Conservation (phyloP, 2,888 invertebrate genomes). For the Neuroscelio doddi region DNA sequence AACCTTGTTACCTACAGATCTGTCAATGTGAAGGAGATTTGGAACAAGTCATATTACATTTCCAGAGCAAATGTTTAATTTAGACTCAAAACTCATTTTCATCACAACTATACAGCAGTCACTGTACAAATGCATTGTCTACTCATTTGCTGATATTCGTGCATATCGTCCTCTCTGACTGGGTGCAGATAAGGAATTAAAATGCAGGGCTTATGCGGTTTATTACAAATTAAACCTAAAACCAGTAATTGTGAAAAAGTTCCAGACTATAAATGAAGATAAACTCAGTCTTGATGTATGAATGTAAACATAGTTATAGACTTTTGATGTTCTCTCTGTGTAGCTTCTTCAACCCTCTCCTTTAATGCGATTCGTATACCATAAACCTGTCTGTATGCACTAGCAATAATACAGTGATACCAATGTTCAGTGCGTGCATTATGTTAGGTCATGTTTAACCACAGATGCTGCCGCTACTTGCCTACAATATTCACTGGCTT, state of each 20-base stretch:
- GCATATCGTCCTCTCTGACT: slow-evolving; percentile 48
- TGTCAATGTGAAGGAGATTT: slow-evolving; percentile 32
- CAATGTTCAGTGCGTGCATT: slow-evolving; percentile 59
- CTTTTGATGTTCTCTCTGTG: slow-evolving; percentile 32
- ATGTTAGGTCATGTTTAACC: slow-evolving; percentile 59
- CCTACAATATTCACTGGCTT: slow-evolving; percentile 46
- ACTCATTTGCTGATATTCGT: slow-evolving; percentile 37
- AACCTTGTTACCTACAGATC: slow-evolving; percentile 51
- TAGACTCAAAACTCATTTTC: slow-evolving; percentile 47
- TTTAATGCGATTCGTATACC: slow-evolving; percentile 42
- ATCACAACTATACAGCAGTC: slow-evolving; percentile 27
- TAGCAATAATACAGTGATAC: slow-evolving; percentile 61
- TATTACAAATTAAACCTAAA: slow-evolving; percentile 61
- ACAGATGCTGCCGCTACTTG: slow-evolving; percentile 56
- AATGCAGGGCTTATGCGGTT: slow-evolving; percentile 55
- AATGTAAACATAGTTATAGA: slow-evolving; percentile 24
- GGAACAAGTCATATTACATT: slow-evolving; percentile 29
- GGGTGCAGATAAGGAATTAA: slow-evolving; percentile 57
- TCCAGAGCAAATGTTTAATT: slow-evolving; percentile 44
- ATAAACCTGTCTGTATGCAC: slow-evolving; percentile 47
- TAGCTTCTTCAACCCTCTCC: slow-evolving; percentile 29
- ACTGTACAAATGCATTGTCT: slow-evolving; percentile 37
- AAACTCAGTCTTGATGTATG: slow-evolving; percentile 34
- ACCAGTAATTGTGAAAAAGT: slow-evolving; percentile 51
- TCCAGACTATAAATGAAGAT: slow-evolving; percentile 48